These are phyloP conservation scores for Pagrus major DNA, from an alignment of 2,113 vertebrate genomes.

Conservation along the genomic window DNA sequence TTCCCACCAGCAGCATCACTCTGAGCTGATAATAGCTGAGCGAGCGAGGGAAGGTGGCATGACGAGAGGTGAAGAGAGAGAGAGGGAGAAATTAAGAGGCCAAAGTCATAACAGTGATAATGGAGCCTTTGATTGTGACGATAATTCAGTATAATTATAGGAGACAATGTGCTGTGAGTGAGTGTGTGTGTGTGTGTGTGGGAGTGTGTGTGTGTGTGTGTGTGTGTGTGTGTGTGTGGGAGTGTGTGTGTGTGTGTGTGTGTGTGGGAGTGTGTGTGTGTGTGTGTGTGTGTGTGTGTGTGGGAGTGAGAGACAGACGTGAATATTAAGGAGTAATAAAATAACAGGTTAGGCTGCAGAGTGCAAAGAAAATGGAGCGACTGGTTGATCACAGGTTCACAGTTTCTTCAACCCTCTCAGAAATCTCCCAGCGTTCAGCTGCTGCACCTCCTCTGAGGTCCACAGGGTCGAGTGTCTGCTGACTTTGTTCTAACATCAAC, in stretches of 20 bases:
- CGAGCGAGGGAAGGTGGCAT: not conserved
- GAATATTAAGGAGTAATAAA: not conserved
- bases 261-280: slow-evolving; percentile 14
- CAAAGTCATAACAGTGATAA: slow-evolving; percentile 55
- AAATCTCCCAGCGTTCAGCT: too few relatives aligned
- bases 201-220: slow-evolving; percentile 9
- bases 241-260: slow-evolving; percentile 4
- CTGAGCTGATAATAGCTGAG: slow-evolving; percentile 25
- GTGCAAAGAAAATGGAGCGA: not conserved
- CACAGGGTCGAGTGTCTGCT: too few relatives aligned
- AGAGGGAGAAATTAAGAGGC: slow-evolving; percentile 42
- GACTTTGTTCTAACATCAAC: too few relatives aligned
- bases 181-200: slow-evolving; percentile 11
- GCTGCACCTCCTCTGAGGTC: too few relatives aligned
- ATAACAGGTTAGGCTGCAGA: not conserved
- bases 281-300: slow-evolving; percentile 9
- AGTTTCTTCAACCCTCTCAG: not conserved
- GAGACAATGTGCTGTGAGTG: slow-evolving; percentile 23
- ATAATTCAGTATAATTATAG: slow-evolving; percentile 63
- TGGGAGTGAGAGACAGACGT: not conserved
- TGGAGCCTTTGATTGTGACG: slow-evolving; percentile 64
- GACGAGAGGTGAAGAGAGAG: not conserved
- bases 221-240: not conserved
- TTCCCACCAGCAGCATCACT: slow-evolving; percentile 8
- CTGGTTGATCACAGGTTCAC: not conserved